Evolutionary conservation across 1,140 invertebrate genomes (phyloP).

Genomic region (Diuraphis noxia): DNA sequence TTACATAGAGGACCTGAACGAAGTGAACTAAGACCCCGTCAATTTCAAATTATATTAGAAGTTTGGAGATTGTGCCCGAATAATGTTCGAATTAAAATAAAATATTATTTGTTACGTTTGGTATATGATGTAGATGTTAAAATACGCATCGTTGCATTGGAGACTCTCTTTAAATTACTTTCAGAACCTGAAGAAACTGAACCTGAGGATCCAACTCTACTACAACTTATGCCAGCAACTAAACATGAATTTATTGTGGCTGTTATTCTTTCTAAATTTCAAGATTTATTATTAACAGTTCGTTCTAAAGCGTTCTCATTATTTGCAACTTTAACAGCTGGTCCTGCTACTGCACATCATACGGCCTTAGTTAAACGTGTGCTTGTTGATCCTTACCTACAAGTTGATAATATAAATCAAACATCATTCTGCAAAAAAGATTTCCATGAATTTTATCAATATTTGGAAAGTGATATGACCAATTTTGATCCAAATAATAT

Average conservation of each 20-base stretch:
- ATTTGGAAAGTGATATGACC: constrained; percentile 3
- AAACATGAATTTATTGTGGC: constrained; percentile 42
- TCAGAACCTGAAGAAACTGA: constrained; percentile 47
- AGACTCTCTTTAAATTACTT: constrained; percentile 28
- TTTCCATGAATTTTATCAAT: constrained; percentile 40
- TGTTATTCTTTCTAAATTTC: constrained; percentile 42
- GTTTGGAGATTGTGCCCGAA: constrained; percentile 41
- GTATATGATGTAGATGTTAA: constrained; percentile 46
- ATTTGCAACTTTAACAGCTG: constrained; percentile 25
- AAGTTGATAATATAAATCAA: constrained; percentile 36
- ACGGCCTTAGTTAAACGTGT: constrained; percentile 29
- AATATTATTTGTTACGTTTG: constrained; percentile 40
- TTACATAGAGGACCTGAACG: constrained; percentile 47
- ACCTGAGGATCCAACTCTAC: constrained; percentile 4
- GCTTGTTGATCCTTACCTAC: constrained; percentile 35
- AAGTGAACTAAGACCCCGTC: constrained; percentile 41
- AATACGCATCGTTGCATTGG: constrained; percentile 36
- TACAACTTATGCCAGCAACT: constrained; percentile 31
- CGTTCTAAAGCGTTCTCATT: constrained; percentile 40
- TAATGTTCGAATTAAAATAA: constrained; percentile 46
- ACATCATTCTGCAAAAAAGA: constrained; percentile 38
- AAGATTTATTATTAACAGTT: constrained; percentile 48
- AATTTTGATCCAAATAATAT: constrained; percentile 39
- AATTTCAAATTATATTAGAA: constrained; percentile 50
- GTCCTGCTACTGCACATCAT: constrained; percentile 45